phyloP scores from a whole-genome alignment of 1,140 invertebrate genomes.

The Lineus longissimus region DNA sequence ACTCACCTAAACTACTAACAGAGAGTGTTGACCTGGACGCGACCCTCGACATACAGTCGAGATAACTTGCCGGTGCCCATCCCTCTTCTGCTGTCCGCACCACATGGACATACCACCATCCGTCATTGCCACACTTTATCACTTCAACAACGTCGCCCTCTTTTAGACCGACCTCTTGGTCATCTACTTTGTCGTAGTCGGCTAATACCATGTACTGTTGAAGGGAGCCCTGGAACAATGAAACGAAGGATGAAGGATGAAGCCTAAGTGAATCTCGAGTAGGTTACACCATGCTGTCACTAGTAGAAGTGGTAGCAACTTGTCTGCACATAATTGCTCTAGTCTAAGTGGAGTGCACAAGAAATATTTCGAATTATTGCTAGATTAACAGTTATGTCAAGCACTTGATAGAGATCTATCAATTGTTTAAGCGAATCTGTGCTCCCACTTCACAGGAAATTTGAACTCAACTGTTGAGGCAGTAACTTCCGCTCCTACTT shows the following conservation, averaged over 20 bases:
- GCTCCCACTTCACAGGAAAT: no score
- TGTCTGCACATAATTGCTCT: no score
- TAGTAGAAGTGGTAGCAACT: no score
- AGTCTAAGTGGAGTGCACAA: no score
- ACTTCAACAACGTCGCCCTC: constrained; percentile 80
- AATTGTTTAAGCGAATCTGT: no score
- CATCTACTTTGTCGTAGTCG: constrained; percentile 84
- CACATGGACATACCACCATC: constrained; percentile 92
- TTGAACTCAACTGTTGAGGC: no score
- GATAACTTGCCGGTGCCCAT: constrained; percentile 90
- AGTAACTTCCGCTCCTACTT: no score
- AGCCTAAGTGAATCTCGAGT: background rate
- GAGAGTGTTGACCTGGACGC: constrained; percentile 50
- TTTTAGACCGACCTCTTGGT: constrained; percentile 74
- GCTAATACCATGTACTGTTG: constrained; percentile 73
- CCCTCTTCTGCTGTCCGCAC: constrained; percentile 72
- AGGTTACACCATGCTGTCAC: constrained; percentile 50
- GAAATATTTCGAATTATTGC: no score
- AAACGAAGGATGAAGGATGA: background rate
- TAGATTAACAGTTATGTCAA: no score
- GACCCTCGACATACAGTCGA: constrained; percentile 63
- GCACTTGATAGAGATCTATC: no score
- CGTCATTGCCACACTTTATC: constrained; percentile 84
- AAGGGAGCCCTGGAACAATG: background rate
- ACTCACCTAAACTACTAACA: constrained; percentile 53